These are phyloP conservation scores for Anhinga anhinga DNA, from an alignment of 2,113 vertebrate species.

Conservation along the genomic window DNA sequence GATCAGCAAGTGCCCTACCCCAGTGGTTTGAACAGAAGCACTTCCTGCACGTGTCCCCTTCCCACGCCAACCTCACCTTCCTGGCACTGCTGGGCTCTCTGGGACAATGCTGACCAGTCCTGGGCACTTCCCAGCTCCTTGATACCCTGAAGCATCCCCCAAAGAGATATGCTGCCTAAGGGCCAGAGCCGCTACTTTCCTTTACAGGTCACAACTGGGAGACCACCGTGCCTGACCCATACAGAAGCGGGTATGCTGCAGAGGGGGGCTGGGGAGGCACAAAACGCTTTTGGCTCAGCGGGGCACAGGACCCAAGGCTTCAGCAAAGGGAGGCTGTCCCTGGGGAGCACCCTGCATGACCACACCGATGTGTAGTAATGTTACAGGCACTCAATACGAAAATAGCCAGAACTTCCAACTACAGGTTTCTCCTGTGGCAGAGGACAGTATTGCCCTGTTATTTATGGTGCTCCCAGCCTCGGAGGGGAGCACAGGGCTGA, in stretches of 20 bases:
- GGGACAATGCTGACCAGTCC: neutral
- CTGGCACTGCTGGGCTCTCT: neutral
- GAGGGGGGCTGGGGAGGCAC: neutral
- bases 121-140: neutral
- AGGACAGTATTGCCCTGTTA: neutral
- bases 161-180: neutral
- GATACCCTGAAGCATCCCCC: neutral
- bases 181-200: neutral
- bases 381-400: neutral
- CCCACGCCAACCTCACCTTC: neutral
- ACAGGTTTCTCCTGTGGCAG: neutral
- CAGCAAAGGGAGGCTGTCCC: neutral
- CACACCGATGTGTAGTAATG: fast-evolving
- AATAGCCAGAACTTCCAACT: neutral
- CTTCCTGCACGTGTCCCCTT: fast-evolving
- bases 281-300: neutral
- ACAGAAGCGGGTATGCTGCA: neutral
- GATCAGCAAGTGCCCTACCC: neutral
- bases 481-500: neutral
- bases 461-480: neutral
- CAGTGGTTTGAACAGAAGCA: neutral
- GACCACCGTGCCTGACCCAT: fast-evolving
- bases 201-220: neutral
- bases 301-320: neutral
- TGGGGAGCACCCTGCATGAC: neutral